Evolutionary conservation across 2,888 invertebrate genomes (phyloP).

Genomic region (Monoplex corrugatus): DNA sequence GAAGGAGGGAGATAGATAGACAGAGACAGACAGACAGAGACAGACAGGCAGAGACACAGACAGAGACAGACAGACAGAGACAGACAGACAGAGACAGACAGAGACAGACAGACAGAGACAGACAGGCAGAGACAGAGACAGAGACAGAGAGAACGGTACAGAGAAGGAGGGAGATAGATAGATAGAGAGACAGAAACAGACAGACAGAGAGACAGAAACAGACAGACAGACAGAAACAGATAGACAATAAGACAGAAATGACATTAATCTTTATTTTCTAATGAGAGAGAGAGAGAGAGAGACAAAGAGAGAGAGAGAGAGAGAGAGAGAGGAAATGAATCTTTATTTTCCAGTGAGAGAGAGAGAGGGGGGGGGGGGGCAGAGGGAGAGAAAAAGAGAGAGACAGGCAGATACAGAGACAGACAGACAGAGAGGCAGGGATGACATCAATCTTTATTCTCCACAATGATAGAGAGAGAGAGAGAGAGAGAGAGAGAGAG

Average conservation of each 20-base stretch:
- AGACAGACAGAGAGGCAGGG: not conserved
- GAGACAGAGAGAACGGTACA: not conserved
- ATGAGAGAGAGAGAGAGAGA: not conserved
- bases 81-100: not conserved
- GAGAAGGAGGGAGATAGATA: not conserved
- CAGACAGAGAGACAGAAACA: not conserved
- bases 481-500: conserved; percentile 3
- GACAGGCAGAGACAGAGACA: not conserved
- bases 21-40: not conserved
- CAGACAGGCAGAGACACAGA: not conserved
- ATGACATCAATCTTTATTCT: too few species aligned
- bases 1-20: not conserved
- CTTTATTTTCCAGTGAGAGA: too few species aligned
- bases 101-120: not conserved
- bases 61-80: not conserved
- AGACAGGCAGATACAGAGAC: not conserved
- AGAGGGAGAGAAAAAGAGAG: not conserved
- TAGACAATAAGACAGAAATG: not conserved
- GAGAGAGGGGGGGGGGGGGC: not conserved
- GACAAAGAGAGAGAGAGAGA: not conserved
- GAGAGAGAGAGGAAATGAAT: not conserved
- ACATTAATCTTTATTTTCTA: too few species aligned
- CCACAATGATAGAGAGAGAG: conserved; percentile 10
- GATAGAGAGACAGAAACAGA: not conserved
- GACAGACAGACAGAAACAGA: not conserved